Evolutionary conservation across 2,888 invertebrate genomes (phyloP).

Genomic region (Morpho achilles): DNA sequence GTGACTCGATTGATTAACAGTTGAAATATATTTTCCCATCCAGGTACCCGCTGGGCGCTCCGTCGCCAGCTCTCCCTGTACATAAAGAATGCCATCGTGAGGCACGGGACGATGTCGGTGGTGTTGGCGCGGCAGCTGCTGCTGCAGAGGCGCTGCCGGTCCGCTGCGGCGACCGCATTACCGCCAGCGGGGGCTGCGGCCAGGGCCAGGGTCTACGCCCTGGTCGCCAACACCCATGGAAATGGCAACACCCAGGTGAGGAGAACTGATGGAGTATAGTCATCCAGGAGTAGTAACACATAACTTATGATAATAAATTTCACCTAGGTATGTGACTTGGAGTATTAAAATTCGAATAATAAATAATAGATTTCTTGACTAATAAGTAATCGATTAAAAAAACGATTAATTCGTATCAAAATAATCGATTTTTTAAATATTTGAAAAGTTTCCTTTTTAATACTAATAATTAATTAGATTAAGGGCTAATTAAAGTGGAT

Average conservation of each 20-base stretch:
- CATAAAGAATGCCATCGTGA: constrained; percentile 10
- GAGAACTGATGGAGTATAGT: no score
- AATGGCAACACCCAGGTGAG: constrained; percentile 39
- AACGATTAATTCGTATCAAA: no score
- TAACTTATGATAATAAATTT: no score
- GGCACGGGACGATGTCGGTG: not conserved
- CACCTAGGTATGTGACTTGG: no score
- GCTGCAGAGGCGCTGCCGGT: constrained; percentile 36
- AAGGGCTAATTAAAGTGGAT: no score
- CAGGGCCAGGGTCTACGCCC: constrained; percentile 20
- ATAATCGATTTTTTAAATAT: no score
- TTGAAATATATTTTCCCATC: not conserved
- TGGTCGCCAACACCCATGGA: constrained; percentile 28
- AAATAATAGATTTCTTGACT: no score
- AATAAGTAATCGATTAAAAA: no score
- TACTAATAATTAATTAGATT: no score
- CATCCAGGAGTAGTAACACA: no score
- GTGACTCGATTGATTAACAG: constrained; percentile 1
- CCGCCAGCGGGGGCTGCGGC: constrained; percentile 23
- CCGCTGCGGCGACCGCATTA: constrained; percentile 26
- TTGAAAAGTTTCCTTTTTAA: no score
- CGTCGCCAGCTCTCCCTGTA: constrained; percentile 17
- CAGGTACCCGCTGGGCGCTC: constrained; percentile 24
- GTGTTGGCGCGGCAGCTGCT: constrained; percentile 11
- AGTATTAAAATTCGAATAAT: no score